Evolutionary conservation across 2,113 vertebrate genomes (phyloP).

Genomic region (Natator depressus): DNA sequence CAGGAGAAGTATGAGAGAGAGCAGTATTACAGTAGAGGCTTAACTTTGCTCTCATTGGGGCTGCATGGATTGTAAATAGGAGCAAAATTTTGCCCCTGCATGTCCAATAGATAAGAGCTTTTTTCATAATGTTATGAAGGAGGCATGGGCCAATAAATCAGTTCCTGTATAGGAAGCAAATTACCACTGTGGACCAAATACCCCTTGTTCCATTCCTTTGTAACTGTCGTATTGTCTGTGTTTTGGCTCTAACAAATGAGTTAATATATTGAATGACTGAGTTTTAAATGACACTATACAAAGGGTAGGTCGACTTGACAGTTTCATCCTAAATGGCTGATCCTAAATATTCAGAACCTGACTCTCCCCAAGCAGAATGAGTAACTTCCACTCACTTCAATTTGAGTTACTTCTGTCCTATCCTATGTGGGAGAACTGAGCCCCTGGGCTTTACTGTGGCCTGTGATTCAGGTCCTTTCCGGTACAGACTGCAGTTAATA

Average conservation of each 20-base stretch:
- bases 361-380: neutral
- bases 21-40: accelerated
- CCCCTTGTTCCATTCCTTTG: accelerated
- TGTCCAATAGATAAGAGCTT: neutral
- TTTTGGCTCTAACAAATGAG: neutral
- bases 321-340: neutral
- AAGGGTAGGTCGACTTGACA: neutral
- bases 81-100: neutral
- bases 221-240: neutral
- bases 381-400: conserved; percentile 7
- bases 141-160: neutral
- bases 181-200: neutral
- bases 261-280: neutral
- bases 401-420: conserved; percentile 40
- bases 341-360: neutral
- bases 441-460: neutral
- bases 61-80: neutral
- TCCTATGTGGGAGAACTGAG: neutral
- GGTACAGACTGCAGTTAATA: neutral
- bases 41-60: neutral
- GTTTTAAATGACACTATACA: accelerated
- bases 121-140: accelerated
- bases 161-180: neutral
- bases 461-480: conserved; percentile 4
- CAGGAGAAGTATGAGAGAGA: accelerated